Base-by-base conservation (phyloP, 2,797 vertebrate genomes). In the Epinephelus malabaricus region DNA sequence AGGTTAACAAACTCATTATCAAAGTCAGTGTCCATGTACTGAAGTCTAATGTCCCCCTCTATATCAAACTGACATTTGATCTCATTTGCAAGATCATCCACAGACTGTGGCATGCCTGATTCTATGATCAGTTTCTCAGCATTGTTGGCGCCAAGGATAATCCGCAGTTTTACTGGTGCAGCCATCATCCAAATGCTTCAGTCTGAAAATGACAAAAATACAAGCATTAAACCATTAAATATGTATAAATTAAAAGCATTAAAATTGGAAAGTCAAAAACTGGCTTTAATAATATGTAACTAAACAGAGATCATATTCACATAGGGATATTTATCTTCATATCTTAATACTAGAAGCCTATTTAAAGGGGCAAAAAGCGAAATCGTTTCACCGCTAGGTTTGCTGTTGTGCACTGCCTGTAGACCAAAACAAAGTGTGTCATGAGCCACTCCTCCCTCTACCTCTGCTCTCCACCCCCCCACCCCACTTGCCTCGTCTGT, bases 91-190 rank as follows among this genome's bases (percentile, higher is more conserved):
- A 46, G 66, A 54, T 43, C 51, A 21, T 27, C 65, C 3, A 45
- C n/a, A 45, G 65, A 55, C 15, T 3, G 2, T 55, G 51, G 65
- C 38, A 45, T 55, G 38, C 51, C 53, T 10, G 21, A 53, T 53
- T 62, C 58, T 62, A 27, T 45, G 47, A 21, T 62, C 59, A 62
- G 49, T 63, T 63, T 62, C 43, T 51, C 69, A 43, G 11, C 58
- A 72, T 62, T 72, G 58, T 62, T 61, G 47, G 69, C 1, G 53
- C 58, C 58, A 62, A 61, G 46, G 45, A 61, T 51, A 61, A 71
- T 72, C 30, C 14, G 9, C 30, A 62, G 34, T 43, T 62, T 72
- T 27, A 72, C 58, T 19, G 47, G 58, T 25, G n/a, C 58, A 51
- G 58, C 46, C 56, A 61, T 71, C 47, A 23, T 40, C 30, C 17